phyloP scores from a whole-genome alignment of 2,888 invertebrate species.

The Willowsia nigromaculata region DNA sequence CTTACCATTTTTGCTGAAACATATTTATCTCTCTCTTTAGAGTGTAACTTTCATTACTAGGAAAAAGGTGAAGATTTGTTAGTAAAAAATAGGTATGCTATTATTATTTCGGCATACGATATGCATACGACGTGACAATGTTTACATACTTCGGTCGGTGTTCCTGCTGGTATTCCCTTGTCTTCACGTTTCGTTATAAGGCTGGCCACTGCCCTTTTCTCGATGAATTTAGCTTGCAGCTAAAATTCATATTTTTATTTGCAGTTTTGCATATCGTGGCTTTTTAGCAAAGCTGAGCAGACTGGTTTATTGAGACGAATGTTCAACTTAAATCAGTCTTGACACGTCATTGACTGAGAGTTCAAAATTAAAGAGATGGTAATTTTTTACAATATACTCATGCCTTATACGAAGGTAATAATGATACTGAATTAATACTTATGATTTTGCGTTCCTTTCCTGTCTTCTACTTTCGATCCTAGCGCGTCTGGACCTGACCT shows the following conservation, averaged over 20 bases:
- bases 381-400: background rate
- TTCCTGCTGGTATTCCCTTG: background rate
- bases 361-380: constrained; percentile 7
- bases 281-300: too few relatives aligned
- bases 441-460: constrained; percentile 41
- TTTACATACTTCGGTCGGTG: background rate
- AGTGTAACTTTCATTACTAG: background rate
- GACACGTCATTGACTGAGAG: constrained; percentile 41
- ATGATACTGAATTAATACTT: background rate
- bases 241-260: background rate
- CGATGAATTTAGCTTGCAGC: background rate
- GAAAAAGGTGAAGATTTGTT: constrained; percentile 31
- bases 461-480: background rate
- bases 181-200: background rate
- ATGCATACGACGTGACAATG: constrained; percentile 40
- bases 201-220: background rate
- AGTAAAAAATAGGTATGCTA: background rate
- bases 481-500: constrained; percentile 27
- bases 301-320: constrained; percentile 61
- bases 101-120: background rate
- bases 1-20: background rate
- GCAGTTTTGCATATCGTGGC: too few relatives aligned
- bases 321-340: constrained; percentile 24
- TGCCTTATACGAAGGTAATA: background rate
- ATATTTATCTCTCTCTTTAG: background rate